phyloP scores from a whole-genome alignment of 2,797 vertebrate species.

The Sebastes alutus region DNA sequence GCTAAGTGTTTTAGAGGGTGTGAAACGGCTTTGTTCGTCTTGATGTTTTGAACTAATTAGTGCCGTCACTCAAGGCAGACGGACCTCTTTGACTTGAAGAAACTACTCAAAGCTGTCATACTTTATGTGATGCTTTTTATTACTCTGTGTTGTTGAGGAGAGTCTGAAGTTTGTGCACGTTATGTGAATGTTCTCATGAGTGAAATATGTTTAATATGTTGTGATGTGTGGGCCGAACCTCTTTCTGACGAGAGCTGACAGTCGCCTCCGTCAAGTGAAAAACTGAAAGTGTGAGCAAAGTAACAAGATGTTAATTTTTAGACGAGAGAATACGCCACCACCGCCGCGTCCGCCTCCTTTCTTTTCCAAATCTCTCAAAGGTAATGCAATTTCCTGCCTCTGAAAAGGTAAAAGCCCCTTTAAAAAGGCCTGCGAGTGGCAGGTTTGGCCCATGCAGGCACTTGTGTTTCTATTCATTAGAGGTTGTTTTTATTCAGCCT shows the following conservation, averaged over 20 bases:
- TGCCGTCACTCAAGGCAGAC: constrained; percentile 21
- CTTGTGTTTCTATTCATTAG: constrained; percentile 76
- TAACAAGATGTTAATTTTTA: constrained; percentile 35
- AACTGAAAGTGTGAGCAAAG: constrained; percentile 24
- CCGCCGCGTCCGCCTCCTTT: constrained; percentile 18
- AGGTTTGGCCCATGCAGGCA: constrained; percentile 39
- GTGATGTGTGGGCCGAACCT: neutral
- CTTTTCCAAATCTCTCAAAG: constrained; percentile 35
- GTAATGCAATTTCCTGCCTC: constrained; percentile 69
- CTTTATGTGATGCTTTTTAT: neutral
- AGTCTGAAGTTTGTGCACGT: neutral
- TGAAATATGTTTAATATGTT: neutral
- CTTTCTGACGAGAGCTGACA: constrained; percentile 17
- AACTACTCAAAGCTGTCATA: neutral
- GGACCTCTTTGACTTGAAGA: neutral
- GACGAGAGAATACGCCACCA: neutral
- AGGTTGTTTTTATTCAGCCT: constrained; percentile 63
- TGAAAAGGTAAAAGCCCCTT: constrained; percentile 74
- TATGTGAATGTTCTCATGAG: neutral
- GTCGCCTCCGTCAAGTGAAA: neutral
- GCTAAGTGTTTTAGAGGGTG: constrained; percentile 29
- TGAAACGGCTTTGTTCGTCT: neutral
- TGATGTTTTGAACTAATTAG: constrained; percentile 11
- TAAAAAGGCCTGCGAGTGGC: constrained; percentile 30
- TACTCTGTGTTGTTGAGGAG: neutral